Base-by-base conservation (phyloP, 2,888 invertebrate species). In the Chironomus riparius region DNA sequence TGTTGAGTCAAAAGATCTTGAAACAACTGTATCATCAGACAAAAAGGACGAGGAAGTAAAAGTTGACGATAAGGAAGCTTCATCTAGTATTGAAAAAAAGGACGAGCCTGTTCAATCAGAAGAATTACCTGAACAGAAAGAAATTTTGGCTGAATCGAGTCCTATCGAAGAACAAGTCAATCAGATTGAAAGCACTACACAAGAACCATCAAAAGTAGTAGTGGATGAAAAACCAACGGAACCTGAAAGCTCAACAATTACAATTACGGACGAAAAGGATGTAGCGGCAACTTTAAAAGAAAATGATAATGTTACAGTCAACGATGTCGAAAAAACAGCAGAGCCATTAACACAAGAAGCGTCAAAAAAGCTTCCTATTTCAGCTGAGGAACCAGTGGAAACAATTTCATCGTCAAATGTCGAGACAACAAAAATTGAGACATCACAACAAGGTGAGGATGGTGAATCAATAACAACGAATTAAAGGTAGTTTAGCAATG, bases 371-470 rank as follows among this genome's bases (percentile, higher is more conserved):
- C 28, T 28, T 28, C 28, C 28, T 15, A 15, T 56, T 7, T 4
- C 13, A 22, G 6, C 1, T 2, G 13, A 65, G 18, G 22, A 68
- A 10, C 15, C 68, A 7, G 47, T 68, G 12, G 68, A 68, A 15
- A 47, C 18, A 15, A 68, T 68, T 22, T 15, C 68, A 47, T 68
- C 68, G 12, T 21, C 72, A 0, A 47, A 65, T n/a, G n/a, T n/a
- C n/a, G 21, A 48, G 18, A 13, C 74, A n/a, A n/a, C n/a, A 22
- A 74, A 74, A 24, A 48, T 74, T 22, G 74, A 74, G 22, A 47
- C 74, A 48, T 47, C 74, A 21, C 68, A 38, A 38, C 38, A 74
- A 74, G 74, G 74, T 74, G 70, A 70, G 70, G 28, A 47, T 24
- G 68, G 3, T 15, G 68, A 13, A n/a, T 56, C 56, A 18, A 56